Evolutionary conservation across 1,140 invertebrate species (phyloP), one percentile per base, ranked within the genome.

Genomic region (Aradophagus sp.): DNA sequence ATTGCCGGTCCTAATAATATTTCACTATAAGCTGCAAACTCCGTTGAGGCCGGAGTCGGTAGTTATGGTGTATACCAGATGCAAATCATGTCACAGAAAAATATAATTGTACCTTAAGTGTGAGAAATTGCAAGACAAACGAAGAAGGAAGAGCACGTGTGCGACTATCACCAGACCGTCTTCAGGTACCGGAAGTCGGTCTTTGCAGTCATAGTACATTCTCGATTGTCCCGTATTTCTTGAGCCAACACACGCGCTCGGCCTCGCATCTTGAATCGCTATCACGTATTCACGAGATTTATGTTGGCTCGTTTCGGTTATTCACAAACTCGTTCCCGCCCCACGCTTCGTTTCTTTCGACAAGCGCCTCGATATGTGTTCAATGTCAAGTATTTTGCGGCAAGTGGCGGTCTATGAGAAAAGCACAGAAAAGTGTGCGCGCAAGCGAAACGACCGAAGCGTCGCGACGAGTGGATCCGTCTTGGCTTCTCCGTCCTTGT

Each of bases 111-210:
- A 35, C 36, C 2, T 12, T 29, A 23, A 35, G 47, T 67, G 63
- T 53, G 47, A 59, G 53, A 59, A 67, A 53, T 31, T 12, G 32
- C n/a, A 45, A 67, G 32, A 11, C 8, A 68, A 55, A 47, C 38
- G 41, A 63, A 36, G 36, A 36, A 35, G n/a, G 39, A 62, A 56
- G 31, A 41, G 65, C 34, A 62, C 44, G 52, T 39, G 36, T 44
- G 23, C 39, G 23, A 38, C 35, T 63, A 63, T 59, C 39, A 31
- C 11, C n/a, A 39, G 26, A 71, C 61, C 56, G 41, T 65, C 59
- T 71, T 55, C 10, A 17, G 62, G 36, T 66, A 72, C 48, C 69
- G 69, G 69, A 72, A 72, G 62, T 72, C 32, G 42, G 29, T 66
- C 35, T 53, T 53, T 31, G 47, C 20, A 38, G 47, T 55, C 45